Evolutionary conservation across 2,888 invertebrate genomes (phyloP).

Genomic region (Drosophila pegasa): DNA sequence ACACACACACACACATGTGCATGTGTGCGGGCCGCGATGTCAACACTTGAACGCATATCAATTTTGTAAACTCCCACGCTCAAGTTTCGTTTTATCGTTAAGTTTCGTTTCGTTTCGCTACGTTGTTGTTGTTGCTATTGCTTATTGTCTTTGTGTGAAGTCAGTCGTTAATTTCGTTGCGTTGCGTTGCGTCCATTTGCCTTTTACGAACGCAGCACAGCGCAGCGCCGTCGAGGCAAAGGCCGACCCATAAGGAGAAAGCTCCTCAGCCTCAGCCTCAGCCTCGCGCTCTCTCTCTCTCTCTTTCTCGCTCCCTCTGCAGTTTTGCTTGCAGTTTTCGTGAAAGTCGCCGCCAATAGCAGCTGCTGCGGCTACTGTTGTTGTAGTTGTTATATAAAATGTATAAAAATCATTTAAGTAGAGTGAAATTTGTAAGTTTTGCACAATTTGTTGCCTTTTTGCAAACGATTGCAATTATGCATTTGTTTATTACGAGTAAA

Average conservation of each 20-base stretch:
- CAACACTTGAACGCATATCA: slow-evolving; percentile 78
- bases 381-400: slow-evolving; percentile 70
- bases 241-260: slow-evolving; percentile 68
- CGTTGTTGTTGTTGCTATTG: slow-evolving; percentile 44
- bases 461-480: slow-evolving; percentile 48
- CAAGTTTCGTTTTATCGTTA: slow-evolving; percentile 60
- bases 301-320: slow-evolving; percentile 44
- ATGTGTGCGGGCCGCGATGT: slow-evolving; percentile 39
- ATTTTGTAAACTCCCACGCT: slow-evolving; percentile 78
- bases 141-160: slow-evolving; percentile 52
- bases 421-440: slow-evolving; percentile 71
- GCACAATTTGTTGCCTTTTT: slow-evolving; percentile 20
- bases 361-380: slow-evolving; percentile 26
- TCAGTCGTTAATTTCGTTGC: slow-evolving; percentile 52
- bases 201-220: slow-evolving; percentile 41
- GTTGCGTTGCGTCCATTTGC: slow-evolving; percentile 67
- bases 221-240: slow-evolving; percentile 37
- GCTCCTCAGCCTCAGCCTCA: slow-evolving; percentile 67
- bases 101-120: slow-evolving; percentile 40
- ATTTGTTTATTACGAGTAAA: slow-evolving; percentile 32
- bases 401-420: slow-evolving; percentile 77
- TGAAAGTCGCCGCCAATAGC: slow-evolving; percentile 62
- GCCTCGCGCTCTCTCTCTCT: slow-evolving; percentile 22
- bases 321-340: slow-evolving; percentile 79
- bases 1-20: neutral